Base-by-base conservation (phyloP, 2,797 vertebrate species). In the Mastacembelus armatus region DNA sequence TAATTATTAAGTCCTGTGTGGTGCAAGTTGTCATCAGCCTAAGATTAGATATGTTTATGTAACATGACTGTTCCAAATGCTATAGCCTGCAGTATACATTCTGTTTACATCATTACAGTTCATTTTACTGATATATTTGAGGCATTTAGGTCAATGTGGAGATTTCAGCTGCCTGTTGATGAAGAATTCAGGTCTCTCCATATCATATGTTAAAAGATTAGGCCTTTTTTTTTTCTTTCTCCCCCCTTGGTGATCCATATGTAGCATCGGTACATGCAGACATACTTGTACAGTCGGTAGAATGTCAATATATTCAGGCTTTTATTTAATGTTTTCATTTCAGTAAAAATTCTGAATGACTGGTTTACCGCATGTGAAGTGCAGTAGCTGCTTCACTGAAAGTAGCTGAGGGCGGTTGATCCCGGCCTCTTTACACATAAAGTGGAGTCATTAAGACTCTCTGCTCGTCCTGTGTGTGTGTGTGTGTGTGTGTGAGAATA, bases 331-430 rank as follows among this genome's bases (percentile, higher is more conserved):
- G 6, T 18, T 51, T 9, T n/a, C 3, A 59, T 55, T 67, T 62
- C 14, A 43, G 56, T 76, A 30, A 64, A 32, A 71, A 55, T 24
- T 14, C 26, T 48, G 65, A 83, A 71, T 71, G 65, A 44, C 43
- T 55, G 33, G 6, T 71, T 55, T 18, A 45, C 33, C 35, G 36
- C 29, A 38, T 66, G 39, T 71, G 61, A 56, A 52, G 49, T 40
- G 65, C 26, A 9, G 21, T 29, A 15, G 51, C 68, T 54, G 54
- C 48, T 50, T 39, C 64, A 33, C 10, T 58, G 24, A 61, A 33
- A 38, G 19, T 19, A 27, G 39, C 51, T 47, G 35, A 47, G 21
- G 26, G 16, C 29, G 29, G 33, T 52, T 52, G 54, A 71, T 71
- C 57, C 7, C 24, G n/a, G 51, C 40, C 77, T 72, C 61, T 60